Conservation (phyloP, 2,888 invertebrate species). For the Tachina fera region DNA sequence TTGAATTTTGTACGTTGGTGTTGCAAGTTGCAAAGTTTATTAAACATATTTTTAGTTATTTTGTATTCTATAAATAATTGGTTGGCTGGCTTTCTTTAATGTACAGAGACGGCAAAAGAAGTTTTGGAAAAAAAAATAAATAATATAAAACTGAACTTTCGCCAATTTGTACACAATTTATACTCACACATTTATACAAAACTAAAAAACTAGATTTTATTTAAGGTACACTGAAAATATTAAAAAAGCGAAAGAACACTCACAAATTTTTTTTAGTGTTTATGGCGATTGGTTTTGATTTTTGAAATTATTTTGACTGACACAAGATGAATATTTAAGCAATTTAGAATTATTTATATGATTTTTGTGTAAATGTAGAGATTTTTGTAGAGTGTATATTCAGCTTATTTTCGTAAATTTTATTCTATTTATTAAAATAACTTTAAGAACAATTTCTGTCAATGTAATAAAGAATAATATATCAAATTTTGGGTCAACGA, state of each 20-base stretch:
- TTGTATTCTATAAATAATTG: conserved; percentile 54
- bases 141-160: conserved; percentile 61
- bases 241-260: not conserved
- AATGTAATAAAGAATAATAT: too few relatives aligned
- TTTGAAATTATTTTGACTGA: too few relatives aligned
- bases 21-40: conserved; percentile 19
- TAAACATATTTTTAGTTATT: conserved; percentile 18
- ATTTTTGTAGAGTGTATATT: too few relatives aligned
- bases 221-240: conserved; percentile 8
- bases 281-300: too few relatives aligned
- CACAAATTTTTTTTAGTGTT: too few relatives aligned
- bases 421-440: too few relatives aligned
- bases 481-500: too few relatives aligned
- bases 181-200: conserved; percentile 5
- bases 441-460: too few relatives aligned
- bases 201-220: conserved; percentile 50
- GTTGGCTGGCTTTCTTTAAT: conserved; percentile 52
- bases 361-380: too few relatives aligned
- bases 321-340: too few relatives aligned
- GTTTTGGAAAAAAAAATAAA: conserved; percentile 25
- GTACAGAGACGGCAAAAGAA: conserved; percentile 29
- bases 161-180: conserved; percentile 61
- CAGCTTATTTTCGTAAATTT: too few relatives aligned
- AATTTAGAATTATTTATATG: too few relatives aligned
- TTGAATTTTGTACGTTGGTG: conserved; percentile 36